Evolutionary conservation across 2,888 invertebrate genomes (phyloP).

Genomic region (Pimpla rufipes): DNA sequence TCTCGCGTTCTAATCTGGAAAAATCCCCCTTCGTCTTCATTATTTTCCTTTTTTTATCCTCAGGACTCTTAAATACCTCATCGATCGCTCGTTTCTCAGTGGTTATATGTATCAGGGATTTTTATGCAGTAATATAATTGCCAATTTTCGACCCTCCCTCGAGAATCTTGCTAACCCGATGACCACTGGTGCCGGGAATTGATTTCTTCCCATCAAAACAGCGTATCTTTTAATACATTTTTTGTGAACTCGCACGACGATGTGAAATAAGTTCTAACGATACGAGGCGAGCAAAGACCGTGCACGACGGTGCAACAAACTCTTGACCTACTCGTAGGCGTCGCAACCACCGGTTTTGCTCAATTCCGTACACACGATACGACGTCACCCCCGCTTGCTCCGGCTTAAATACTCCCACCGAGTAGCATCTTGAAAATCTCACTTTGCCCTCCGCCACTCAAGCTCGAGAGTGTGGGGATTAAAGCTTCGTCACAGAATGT

Average conservation of each 20-base stretch:
- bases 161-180: slow-evolving; percentile 35
- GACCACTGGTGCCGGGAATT: neutral
- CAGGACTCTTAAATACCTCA: slow-evolving; percentile 62
- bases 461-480: neutral
- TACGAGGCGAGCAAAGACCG: neutral
- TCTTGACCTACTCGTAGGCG: slow-evolving; percentile 63
- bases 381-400: slow-evolving; percentile 16
- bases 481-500: slow-evolving; percentile 14
- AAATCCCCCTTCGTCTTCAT: slow-evolving; percentile 70
- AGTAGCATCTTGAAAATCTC: slow-evolving; percentile 53
- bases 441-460: slow-evolving; percentile 35
- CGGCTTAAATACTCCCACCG: slow-evolving; percentile 47
- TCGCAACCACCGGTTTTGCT: slow-evolving; percentile 41
- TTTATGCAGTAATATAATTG: slow-evolving; percentile 77
- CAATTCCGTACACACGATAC: slow-evolving; percentile 36
- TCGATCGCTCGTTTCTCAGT: slow-evolving; percentile 55
- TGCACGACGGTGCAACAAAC: slow-evolving; percentile 54
- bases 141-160: slow-evolving; percentile 70
- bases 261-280: slow-evolving; percentile 5
- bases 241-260: neutral
- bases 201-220: neutral
- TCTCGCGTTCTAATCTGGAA: slow-evolving; percentile 73
- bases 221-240: neutral
- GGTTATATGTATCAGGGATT: slow-evolving; percentile 62
- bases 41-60: slow-evolving; percentile 59